Base-by-base conservation (phyloP, 1,140 invertebrate species). In the Drosophila sturtevanti region DNA sequence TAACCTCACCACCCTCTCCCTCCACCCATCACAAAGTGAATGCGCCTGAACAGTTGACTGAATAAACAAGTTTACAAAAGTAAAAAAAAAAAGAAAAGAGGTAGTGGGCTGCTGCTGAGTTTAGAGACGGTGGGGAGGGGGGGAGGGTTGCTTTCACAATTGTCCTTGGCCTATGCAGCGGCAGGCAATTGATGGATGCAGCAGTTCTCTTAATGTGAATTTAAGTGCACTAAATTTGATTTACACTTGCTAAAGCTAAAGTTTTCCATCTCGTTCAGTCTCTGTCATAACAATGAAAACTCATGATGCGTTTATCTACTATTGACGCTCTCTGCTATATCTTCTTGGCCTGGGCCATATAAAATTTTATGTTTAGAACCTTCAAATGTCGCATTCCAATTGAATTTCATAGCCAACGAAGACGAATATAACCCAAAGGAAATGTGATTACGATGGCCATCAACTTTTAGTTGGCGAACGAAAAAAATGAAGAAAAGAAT, bases 21-120 rank as follows among this genome's bases (percentile, higher is more conserved):
- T 14, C 63, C 48, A 18, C 9, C 31, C 37, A n/a, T 34, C 16
- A 9, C 16, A 60, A 64, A 77, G 63, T 68, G 63, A 71, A 74
- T 85, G 69, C 41, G 41, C 61, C 60, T 70, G 66, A 85, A 79
- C 82, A 81, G 78, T 79, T 73, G 67, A 86, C 69, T 86, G 70
- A 22, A 64, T 71, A 66, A 75, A 80, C 68, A 79, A 85, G 81
- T 84, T 72, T 55, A 69, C 41, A 64, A 59, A 71, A 63, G 44
- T 56, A 56, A 55, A 10, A 11, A 52, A 72, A 62, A 62, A 16
- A 31, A n/a, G 7, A 44, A 44, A 44, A 44, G 41, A 9, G 21
- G 22, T 11, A 4, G 48, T 31, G 2, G 11, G 12, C 14, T 11
- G 11, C 9, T 6, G 12, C 11, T 16, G 24, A 14, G 35, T 11